Percentiles rank a stretch among this genome's conserved stretches.
Conservation (phyloP, 2,797 vertebrate species). For the Numenius phaeopus region DNA sequence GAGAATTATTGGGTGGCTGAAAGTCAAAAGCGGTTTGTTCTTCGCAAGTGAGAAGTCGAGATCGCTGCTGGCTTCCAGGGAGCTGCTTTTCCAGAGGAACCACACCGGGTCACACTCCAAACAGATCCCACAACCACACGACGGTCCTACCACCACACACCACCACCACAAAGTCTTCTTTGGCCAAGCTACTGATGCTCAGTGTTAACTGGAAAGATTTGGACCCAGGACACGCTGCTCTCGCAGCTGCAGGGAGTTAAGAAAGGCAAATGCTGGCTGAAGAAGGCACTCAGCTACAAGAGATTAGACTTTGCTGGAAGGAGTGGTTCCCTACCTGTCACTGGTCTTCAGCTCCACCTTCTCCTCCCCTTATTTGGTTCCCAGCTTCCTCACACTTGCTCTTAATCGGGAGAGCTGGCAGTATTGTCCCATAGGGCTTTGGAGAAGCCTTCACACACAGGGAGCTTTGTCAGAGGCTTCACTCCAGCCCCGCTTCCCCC, state of each 20-base stretch:
- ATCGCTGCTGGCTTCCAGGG: neutral
- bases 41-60: neutral
- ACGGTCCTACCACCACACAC: neutral
- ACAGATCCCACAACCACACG: neutral
- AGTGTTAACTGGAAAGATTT: neutral
- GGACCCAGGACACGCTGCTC: neutral
- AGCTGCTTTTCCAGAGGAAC: neutral
- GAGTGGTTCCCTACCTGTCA: neutral
- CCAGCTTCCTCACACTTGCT: neutral
- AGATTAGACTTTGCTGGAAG: neutral
- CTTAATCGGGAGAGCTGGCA: neutral
- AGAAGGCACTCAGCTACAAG: neutral
- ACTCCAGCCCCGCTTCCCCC: neutral
- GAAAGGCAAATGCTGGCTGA: neutral
- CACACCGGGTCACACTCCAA: neutral
- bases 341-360: neutral
- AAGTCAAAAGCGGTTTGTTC: neutral
- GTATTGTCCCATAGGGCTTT: fast-evolving
- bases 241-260: fast-evolving
- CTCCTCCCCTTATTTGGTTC: neutral
- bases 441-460: neutral
- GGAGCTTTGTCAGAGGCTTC: neutral
- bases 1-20: neutral
- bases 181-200: neutral
- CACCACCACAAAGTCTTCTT: neutral